phyloP scores from a whole-genome alignment of 2,797 vertebrate species.

The Molothrus aeneus region DNA sequence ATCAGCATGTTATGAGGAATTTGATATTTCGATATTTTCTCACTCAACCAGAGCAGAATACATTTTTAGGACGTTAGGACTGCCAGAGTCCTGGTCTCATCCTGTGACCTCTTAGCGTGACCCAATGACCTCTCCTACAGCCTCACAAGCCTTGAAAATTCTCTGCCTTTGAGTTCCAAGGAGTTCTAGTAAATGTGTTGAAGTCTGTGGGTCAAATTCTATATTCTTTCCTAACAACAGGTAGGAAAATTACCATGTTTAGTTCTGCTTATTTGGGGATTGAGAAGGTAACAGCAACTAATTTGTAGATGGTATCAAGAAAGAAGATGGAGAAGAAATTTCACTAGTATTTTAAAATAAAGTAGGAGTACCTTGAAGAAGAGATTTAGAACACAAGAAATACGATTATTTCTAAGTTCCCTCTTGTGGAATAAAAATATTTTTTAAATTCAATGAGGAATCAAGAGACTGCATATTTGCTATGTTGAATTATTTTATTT shows the following conservation, averaged over 20 bases:
- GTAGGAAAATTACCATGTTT: neutral
- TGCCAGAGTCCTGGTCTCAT: neutral
- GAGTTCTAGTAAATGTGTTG: neutral
- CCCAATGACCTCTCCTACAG: neutral
- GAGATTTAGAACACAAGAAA: neutral
- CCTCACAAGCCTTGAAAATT: neutral
- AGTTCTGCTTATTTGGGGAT: neutral
- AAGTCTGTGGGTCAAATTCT: neutral
- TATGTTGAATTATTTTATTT: neutral
- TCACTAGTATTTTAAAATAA: neutral
- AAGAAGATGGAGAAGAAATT: neutral
- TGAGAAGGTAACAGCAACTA: neutral
- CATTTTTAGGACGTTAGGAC: neutral
- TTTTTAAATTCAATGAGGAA: neutral
- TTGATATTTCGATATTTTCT: neutral
- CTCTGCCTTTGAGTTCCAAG: neutral
- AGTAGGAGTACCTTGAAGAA: neutral
- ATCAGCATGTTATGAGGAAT: neutral
- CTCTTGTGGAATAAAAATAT: neutral
- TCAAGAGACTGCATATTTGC: neutral
- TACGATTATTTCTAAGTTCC: neutral
- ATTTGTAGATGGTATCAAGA: neutral
- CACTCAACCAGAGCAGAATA: neutral
- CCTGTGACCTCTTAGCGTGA: neutral
- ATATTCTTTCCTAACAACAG: neutral